Evolutionary conservation across 2,888 invertebrate genomes (phyloP).

Genomic region (Emmelina monodactyla): DNA sequence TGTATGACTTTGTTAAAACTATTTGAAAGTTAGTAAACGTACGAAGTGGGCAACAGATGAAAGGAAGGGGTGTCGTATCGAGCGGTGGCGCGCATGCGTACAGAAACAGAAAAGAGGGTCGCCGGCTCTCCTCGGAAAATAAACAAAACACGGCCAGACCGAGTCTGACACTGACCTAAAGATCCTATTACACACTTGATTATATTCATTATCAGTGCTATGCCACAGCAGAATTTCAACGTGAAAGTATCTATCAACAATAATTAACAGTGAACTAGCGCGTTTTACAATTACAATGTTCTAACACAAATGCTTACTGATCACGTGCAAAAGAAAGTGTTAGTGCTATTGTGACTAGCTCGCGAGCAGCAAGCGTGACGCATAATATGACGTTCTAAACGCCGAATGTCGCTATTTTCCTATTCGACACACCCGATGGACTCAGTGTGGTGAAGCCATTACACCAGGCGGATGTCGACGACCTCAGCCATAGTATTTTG

Average conservation of each 20-base stretch:
- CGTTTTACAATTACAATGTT: too few species aligned
- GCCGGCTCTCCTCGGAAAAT: conserved; percentile 40
- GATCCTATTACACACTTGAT: background rate
- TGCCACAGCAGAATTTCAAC: too few species aligned
- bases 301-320: too few species aligned
- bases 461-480: background rate
- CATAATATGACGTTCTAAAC: conserved; percentile 38
- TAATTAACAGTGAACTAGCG: too few species aligned
- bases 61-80: conserved; percentile 31
- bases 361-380: conserved; percentile 43
- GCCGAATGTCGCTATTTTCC: conserved; percentile 25
- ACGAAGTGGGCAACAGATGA: conserved; percentile 24
- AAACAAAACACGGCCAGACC: conserved; percentile 45
- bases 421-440: conserved; percentile 45
- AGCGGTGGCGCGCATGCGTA: conserved; percentile 53
- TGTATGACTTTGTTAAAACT: too few species aligned
- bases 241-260: too few species aligned
- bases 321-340: conserved; percentile 58
- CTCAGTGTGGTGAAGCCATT: too few species aligned
- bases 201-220: too few species aligned
- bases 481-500: background rate
- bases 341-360: conserved; percentile 25
- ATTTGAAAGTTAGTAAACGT: too few species aligned
- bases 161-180: conserved; percentile 39
- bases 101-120: conserved; percentile 23